Conservation (phyloP, 2,888 invertebrate species). For the Melitaea athalia region DNA sequence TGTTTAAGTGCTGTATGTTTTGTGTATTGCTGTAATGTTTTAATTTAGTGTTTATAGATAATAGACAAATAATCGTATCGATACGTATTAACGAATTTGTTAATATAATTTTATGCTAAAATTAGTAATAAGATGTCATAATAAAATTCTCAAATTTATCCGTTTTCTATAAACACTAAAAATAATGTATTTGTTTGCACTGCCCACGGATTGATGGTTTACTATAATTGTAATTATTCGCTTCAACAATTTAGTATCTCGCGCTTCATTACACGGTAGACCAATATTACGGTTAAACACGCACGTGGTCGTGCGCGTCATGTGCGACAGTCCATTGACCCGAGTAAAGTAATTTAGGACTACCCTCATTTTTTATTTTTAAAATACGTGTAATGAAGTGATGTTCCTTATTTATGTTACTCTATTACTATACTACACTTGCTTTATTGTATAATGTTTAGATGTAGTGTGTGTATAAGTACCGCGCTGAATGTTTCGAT, state of each 20-base stretch:
- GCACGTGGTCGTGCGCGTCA: not conserved
- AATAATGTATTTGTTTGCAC: conserved; percentile 9
- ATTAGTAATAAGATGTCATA: too few species aligned
- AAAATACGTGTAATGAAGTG: not conserved
- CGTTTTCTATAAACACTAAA: conserved; percentile 9
- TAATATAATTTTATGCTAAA: too few species aligned
- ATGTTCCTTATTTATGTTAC: not conserved
- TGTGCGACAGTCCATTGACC: not conserved
- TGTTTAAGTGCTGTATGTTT: conserved; percentile 61
- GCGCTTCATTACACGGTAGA: conserved; percentile 5
- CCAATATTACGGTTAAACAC: not conserved
- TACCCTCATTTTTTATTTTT: not conserved
- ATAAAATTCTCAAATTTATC: not conserved
- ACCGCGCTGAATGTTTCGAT: not conserved
- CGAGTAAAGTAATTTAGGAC: not conserved
- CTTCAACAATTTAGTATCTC: not conserved
- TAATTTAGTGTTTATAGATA: conserved; percentile 45
- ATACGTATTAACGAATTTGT: not conserved
- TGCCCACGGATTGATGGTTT: conserved; percentile 19
- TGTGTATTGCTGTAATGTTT: conserved; percentile 38
- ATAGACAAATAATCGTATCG: not conserved
- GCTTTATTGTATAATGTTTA: conserved; percentile 6
- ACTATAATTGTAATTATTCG: conserved; percentile 4
- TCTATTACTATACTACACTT: not conserved
- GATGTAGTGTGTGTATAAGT: not conserved